Percentiles rank a stretch among this genome's conserved stretches.
These are phyloP conservation scores for Ormyrus rosae DNA, from an alignment of 2,888 invertebrate species.

Conservation along the genomic window DNA sequence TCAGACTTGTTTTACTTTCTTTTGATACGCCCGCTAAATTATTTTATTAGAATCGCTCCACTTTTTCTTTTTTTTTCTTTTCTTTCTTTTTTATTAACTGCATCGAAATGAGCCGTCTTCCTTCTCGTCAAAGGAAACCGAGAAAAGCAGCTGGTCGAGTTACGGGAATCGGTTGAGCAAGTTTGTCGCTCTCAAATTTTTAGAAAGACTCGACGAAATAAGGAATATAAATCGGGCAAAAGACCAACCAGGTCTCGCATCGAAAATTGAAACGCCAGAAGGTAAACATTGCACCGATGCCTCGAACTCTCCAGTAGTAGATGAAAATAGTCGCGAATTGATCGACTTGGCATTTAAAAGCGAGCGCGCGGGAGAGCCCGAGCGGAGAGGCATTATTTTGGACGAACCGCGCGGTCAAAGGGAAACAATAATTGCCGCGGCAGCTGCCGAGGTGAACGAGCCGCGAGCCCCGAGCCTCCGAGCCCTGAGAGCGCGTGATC, in stretches of 20 bases:
- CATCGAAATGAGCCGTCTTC: too few relatives aligned
- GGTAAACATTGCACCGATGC: conserved; percentile 46
- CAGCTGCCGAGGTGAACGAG: conserved; percentile 46
- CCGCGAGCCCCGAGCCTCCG: conserved; percentile 1
- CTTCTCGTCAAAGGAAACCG: too few relatives aligned
- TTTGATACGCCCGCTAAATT: conserved; percentile 34
- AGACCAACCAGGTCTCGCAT: conserved; percentile 43
- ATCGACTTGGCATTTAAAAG: too few relatives aligned
- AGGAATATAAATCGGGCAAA: conserved; percentile 27
- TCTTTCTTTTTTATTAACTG: too few relatives aligned
- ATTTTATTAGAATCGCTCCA: conserved; percentile 23
- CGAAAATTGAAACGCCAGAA: conserved; percentile 39
- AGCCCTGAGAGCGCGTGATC: conserved; percentile 40
- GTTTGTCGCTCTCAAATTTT: conserved; percentile 26
- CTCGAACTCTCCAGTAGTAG: conserved; percentile 42
- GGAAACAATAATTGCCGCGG: conserved; percentile 45
- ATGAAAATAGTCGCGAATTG: not conserved
- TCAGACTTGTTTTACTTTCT: conserved; percentile 12
- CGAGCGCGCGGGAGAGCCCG: too few relatives aligned
- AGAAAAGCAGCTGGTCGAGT: conserved; percentile 1
- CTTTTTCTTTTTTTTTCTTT: not conserved
- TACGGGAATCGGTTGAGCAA: not conserved
- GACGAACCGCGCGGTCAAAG: conserved; percentile 41
- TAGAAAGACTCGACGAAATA: conserved; percentile 24
- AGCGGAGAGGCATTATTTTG: conserved; percentile 34